Base-by-base conservation (phyloP, 2,888 invertebrate genomes). In the Drosophila mayaguana region DNA sequence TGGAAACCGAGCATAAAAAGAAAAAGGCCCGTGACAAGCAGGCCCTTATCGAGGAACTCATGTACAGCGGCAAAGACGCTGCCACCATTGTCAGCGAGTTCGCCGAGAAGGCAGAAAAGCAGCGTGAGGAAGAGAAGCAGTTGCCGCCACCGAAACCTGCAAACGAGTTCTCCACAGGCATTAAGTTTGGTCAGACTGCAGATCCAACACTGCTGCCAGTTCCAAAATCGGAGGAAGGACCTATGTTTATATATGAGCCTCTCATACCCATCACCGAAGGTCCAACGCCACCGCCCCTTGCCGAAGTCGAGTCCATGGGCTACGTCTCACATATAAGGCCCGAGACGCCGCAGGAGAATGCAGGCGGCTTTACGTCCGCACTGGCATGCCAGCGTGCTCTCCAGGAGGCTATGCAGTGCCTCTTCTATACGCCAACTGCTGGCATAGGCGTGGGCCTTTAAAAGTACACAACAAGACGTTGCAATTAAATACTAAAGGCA, bases 21-120 rank as follows among this genome's bases (percentile, higher is more conserved):
- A 96, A 96, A 78, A 97, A 97, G 92, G 95, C 96, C 22, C 94
- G 96, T 42, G 96, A 97, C 79, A 98, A 97, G 83, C 97, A 98
- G 92, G 97, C 97, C 0, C 93, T 99, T 7, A 98, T 99, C 68
- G 98, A 99, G 93, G 98, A 99, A 91, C 94, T 99, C 42, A 98
- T 98, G 96, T 97, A 97, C 92, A 97, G 98, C 0, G 97, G 97
- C 80, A 96, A 96, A 12, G 96, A 98, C 92, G 98, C 98, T 0
- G 96, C 96, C 81, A 96, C 96, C 80, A 98, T 98, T 83, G 93
- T 98, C 0, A 96, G 95, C 75, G 96, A 96, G 14, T 98, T 97
- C 92, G 96, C 96, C 0, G 95, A 95, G 62, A 95, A 94, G 74
- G 94, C 94, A 20, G 95, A 96, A 81, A 95, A 96, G 78, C 94